These are phyloP conservation scores for Cyprinodon variegatus DNA, from an alignment of 2,113 vertebrate genomes.

Conservation along the genomic window DNA sequence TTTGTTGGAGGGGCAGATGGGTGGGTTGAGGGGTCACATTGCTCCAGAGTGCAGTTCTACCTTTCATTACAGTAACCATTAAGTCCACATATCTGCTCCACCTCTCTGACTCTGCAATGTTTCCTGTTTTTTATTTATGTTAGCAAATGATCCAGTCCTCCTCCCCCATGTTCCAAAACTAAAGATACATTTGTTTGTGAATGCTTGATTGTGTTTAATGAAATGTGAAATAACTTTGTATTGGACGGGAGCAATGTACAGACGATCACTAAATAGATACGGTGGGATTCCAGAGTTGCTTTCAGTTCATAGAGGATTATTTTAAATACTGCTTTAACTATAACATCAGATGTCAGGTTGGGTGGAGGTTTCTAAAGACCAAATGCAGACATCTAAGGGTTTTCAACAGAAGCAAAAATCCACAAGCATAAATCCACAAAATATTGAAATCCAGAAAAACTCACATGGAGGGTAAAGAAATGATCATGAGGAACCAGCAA, in stretches of 20 bases:
- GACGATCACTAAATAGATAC: constrained; percentile 20
- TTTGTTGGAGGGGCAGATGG: constrained; percentile 30
- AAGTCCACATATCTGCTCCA: constrained; percentile 63
- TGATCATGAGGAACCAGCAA: too few relatives aligned
- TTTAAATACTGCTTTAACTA: constrained; percentile 38
- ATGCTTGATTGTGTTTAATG: constrained; percentile 38
- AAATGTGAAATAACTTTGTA: constrained; percentile 24
- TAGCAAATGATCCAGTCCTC: constrained; percentile 55
- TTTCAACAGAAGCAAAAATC: neutral
- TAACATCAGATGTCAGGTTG: neutral
- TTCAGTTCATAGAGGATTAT: constrained; percentile 23
- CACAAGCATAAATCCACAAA: neutral
- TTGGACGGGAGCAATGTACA: neutral
- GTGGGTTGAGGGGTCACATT: constrained; percentile 48
- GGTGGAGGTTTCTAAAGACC: too few relatives aligned
- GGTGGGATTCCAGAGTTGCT: constrained; percentile 22
- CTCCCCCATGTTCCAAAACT: constrained; percentile 32
- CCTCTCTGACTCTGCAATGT: constrained; percentile 61
- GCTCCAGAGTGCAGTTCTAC: constrained; percentile 70
- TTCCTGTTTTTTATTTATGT: constrained; percentile 72
- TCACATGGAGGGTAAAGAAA: too few relatives aligned
- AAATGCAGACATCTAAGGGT: neutral
- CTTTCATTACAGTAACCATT: constrained; percentile 78
- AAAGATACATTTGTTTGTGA: constrained; percentile 40
- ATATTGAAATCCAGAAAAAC: too few relatives aligned